phyloP scores from a whole-genome alignment of 2,797 vertebrate species.

The Lacerta bilineata region DNA sequence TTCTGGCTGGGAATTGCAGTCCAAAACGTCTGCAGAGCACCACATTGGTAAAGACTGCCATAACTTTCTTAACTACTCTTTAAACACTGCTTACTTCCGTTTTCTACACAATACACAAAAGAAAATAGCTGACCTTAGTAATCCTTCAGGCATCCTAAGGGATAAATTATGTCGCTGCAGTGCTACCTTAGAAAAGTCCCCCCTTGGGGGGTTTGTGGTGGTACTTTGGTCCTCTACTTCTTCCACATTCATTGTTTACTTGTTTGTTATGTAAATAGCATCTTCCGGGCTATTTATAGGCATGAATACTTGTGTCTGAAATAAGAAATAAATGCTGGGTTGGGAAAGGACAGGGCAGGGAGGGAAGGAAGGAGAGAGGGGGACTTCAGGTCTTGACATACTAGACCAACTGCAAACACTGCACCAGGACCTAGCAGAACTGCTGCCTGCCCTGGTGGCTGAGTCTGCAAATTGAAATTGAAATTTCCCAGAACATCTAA shows the following conservation, averaged over 20 bases:
- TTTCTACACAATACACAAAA: background rate
- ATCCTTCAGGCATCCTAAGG: conserved; percentile 59
- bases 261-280: conserved; percentile 51
- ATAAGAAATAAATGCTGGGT: conserved; percentile 25
- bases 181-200: conserved; percentile 16
- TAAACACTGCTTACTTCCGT: background rate
- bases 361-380: background rate
- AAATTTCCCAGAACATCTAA: background rate
- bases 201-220: conserved; percentile 32
- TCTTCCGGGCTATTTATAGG: conserved; percentile 41
- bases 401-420: background rate
- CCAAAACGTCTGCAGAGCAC: background rate
- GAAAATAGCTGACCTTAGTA: conserved; percentile 51
- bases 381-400: background rate
- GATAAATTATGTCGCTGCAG: conserved; percentile 22
- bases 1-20: too few relatives aligned
- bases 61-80: conserved; percentile 23
- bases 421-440: background rate
- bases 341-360: background rate
- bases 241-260: conserved; percentile 10
- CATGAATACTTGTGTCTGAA: background rate
- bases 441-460: background rate
- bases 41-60: background rate
- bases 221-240: background rate
- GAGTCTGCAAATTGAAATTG: too few relatives aligned